Conservation (phyloP, 2,888 invertebrate genomes). For the Scaptomyza tumidula region DNA sequence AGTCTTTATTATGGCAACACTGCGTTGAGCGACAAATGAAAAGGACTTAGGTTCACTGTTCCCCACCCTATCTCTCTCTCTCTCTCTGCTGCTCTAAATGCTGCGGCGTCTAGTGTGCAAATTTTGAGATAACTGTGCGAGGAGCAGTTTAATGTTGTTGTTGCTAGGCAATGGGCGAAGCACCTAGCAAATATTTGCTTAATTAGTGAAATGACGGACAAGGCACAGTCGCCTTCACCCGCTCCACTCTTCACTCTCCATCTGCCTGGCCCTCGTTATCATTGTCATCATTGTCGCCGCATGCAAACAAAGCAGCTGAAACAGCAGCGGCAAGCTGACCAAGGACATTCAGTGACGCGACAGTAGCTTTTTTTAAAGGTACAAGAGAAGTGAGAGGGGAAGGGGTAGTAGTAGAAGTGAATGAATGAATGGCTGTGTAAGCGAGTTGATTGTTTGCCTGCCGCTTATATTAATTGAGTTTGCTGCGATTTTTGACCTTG, state of each 20-base stretch:
- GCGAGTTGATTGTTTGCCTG: slow-evolving; percentile 59
- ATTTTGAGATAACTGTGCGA: slow-evolving; percentile 69
- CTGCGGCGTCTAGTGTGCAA: slow-evolving; percentile 55
- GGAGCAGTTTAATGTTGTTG: slow-evolving; percentile 3
- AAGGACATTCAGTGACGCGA: slow-evolving; percentile 49
- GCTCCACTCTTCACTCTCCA: not conserved
- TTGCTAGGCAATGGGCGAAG: slow-evolving; percentile 9
- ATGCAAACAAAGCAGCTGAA: slow-evolving; percentile 47
- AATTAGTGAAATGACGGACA: slow-evolving; percentile 75
- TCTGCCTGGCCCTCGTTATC: not conserved
- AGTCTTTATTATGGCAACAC: slow-evolving; percentile 67
- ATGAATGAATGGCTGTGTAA: slow-evolving; percentile 3
- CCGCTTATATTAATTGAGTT: slow-evolving; percentile 78
- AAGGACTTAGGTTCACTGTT: slow-evolving; percentile 37
- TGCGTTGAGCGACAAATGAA: slow-evolving; percentile 27
- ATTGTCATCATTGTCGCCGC: slow-evolving; percentile 37
- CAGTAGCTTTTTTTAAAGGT: slow-evolving; percentile 55
- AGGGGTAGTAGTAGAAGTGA: not conserved
- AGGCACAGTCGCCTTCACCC: slow-evolving; percentile 10
- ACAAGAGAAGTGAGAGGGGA: not conserved
- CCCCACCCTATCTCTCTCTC: not conserved
- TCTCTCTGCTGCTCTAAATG: not conserved
- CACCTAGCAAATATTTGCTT: slow-evolving; percentile 74
- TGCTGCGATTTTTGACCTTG: slow-evolving; percentile 73
- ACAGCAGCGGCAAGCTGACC: slow-evolving; percentile 29